These are phyloP conservation scores for Eptatretus burgeri DNA, from an alignment of 2,113 vertebrate genomes.

Conservation along the genomic window DNA sequence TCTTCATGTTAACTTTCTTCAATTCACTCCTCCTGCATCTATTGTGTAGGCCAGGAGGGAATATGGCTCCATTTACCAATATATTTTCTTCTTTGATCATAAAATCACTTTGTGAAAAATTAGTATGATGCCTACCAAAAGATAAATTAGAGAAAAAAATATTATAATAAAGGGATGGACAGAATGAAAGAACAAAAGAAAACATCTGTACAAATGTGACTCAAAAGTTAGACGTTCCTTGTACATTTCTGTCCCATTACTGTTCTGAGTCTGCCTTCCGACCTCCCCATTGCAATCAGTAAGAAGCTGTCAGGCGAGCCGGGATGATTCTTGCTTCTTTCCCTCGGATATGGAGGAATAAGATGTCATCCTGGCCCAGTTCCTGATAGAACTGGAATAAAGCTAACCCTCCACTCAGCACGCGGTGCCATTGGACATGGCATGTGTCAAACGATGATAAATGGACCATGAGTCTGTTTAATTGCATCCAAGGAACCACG, in stretches of 20 bases:
- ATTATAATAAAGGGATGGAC: no score
- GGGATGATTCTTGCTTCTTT: background rate
- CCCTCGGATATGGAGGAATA: background rate
- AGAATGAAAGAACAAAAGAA: no score
- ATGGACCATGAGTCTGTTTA: constrained; percentile 5
- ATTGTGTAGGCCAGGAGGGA: no score
- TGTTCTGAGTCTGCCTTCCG: no score
- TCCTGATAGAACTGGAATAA: background rate
- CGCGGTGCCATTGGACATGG: constrained; percentile 2
- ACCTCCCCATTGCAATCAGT: background rate
- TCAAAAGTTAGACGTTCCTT: background rate
- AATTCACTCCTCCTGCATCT: no score
- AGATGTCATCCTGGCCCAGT: background rate
- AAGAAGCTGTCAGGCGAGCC: background rate
- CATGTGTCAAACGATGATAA: constrained; percentile 6
- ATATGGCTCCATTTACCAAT: no score
- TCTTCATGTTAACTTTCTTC: no score
- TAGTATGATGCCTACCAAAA: no score
- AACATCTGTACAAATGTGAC: no score
- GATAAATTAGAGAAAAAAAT: no score
- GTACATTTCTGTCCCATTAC: constrained; percentile 3
- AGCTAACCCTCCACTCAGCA: background rate
- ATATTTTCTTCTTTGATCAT: no score
- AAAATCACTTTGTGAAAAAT: no score
- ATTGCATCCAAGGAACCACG: constrained; percentile 1